These are phyloP conservation scores for Muscina levida DNA, from an alignment of 2,888 invertebrate genomes.

Conservation along the genomic window DNA sequence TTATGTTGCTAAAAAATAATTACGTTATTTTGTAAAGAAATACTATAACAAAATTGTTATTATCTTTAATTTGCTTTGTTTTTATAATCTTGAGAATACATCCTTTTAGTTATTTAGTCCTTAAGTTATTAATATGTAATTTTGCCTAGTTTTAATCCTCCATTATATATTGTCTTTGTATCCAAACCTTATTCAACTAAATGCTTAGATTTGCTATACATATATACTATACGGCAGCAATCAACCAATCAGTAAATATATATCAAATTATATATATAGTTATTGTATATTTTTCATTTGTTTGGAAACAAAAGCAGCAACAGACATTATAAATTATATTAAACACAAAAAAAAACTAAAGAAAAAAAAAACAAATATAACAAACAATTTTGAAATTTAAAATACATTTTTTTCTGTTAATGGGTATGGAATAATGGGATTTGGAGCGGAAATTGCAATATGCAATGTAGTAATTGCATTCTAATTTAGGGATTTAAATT, in stretches of 20 bases:
- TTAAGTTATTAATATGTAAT: conserved; percentile 61
- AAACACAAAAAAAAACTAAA: conserved; percentile 48
- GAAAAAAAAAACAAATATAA: conserved; percentile 25
- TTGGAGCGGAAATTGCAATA: no score
- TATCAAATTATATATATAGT: neutral
- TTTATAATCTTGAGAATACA: conserved; percentile 6
- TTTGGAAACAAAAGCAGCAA: conserved; percentile 37
- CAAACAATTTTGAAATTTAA: conserved; percentile 30
- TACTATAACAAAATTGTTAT: conserved; percentile 25
- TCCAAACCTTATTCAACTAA: conserved; percentile 6
- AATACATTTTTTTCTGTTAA: conserved; percentile 22
- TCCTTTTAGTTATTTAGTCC: conserved; percentile 64
- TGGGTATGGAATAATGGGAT: neutral
- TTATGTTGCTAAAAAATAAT: conserved; percentile 49
- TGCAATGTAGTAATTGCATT: no score
- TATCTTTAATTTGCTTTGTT: conserved; percentile 27
- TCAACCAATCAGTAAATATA: conserved; percentile 1
- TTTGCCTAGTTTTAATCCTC: conserved; percentile 38
- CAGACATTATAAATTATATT: conserved; percentile 52
- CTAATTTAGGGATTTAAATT: no score
- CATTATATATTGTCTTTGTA: conserved; percentile 12
- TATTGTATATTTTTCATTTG: conserved; percentile 44
- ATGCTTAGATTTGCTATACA: conserved; percentile 60
- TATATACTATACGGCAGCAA: conserved; percentile 4
- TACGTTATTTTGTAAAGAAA: neutral